Percentiles rank a stretch among this genome's conserved stretches.
Conservation (phyloP, 2,888 invertebrate species). For the Coenonympha arcania region DNA sequence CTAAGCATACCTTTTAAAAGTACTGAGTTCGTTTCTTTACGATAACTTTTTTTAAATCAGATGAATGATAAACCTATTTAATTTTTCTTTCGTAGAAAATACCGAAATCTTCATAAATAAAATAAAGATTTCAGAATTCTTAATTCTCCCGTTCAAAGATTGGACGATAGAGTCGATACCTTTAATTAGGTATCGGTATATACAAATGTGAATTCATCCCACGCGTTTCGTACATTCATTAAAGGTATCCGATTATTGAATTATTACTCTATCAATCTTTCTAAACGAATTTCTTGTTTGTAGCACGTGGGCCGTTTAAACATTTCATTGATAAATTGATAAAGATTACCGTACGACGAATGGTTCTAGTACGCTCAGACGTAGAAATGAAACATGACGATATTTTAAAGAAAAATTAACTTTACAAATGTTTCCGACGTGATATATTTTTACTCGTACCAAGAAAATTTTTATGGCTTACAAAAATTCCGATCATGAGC, state of each 20-base stretch:
- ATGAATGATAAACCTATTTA: too few species aligned
- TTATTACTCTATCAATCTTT: slow-evolving; percentile 23
- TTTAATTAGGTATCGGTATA: slow-evolving; percentile 15
- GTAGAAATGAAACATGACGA: background rate
- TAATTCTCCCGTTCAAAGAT: slow-evolving; percentile 18
- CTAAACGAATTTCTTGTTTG: slow-evolving; percentile 17
- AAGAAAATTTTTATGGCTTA: background rate
- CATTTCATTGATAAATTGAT: slow-evolving; percentile 11
- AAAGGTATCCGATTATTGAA: slow-evolving; percentile 19
- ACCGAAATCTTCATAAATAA: background rate
- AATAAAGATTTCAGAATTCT: slow-evolving; percentile 13
- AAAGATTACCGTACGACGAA: background rate
- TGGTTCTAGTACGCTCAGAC: background rate
- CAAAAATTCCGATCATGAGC: background rate
- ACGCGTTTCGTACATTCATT: slow-evolving; percentile 18
- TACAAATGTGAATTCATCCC: slow-evolving; percentile 21
- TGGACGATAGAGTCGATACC: background rate
- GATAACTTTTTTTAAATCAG: too few species aligned
- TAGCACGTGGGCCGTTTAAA: slow-evolving; percentile 6
- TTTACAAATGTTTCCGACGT: background rate
- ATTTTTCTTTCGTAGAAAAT: background rate
- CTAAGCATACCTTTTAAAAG: too few species aligned
- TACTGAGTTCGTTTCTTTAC: too few species aligned
- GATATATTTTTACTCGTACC: background rate
- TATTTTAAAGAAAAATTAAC: background rate